These are phyloP conservation scores for Alosa sapidissima DNA, from an alignment of 2,797 vertebrate species.

Conservation along the genomic window DNA sequence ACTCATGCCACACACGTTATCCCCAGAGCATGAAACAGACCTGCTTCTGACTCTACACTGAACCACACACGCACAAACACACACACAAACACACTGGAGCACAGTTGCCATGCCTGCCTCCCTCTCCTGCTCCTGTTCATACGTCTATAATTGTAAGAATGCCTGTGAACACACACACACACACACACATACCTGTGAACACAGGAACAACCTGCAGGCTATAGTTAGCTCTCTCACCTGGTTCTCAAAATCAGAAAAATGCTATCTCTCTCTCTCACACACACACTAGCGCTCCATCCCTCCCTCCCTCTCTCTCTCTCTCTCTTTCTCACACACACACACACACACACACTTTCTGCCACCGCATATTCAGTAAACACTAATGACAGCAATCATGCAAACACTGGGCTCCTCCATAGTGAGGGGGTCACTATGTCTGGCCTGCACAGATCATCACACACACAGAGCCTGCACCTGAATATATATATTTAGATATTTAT, in stretches of 20 bases:
- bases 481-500: too few species aligned
- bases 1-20: not conserved
- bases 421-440: slow-evolving; percentile 49
- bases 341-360: not conserved
- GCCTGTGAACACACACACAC: slow-evolving; percentile 43
- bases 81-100: not conserved
- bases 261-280: not conserved
- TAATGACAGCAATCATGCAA: slow-evolving; percentile 60
- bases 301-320: too few species aligned
- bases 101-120: slow-evolving; percentile 15
- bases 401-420: slow-evolving; percentile 54
- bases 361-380: slow-evolving; percentile 44
- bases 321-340: not conserved
- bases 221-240: slow-evolving; percentile 70
- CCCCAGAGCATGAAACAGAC: too few species aligned
- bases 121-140: slow-evolving; percentile 30
- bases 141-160: not conserved
- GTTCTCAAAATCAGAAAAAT: slow-evolving; percentile 47
- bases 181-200: slow-evolving; percentile 40
- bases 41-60: too few species aligned
- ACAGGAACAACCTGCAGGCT: slow-evolving; percentile 61
- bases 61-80: not conserved
- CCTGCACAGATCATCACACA: slow-evolving; percentile 7
- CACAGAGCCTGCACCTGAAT: not conserved
- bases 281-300: slow-evolving; percentile 14